Evolutionary conservation across 1,140 invertebrate species (phyloP).

Genomic region (Calliphora vicina): DNA sequence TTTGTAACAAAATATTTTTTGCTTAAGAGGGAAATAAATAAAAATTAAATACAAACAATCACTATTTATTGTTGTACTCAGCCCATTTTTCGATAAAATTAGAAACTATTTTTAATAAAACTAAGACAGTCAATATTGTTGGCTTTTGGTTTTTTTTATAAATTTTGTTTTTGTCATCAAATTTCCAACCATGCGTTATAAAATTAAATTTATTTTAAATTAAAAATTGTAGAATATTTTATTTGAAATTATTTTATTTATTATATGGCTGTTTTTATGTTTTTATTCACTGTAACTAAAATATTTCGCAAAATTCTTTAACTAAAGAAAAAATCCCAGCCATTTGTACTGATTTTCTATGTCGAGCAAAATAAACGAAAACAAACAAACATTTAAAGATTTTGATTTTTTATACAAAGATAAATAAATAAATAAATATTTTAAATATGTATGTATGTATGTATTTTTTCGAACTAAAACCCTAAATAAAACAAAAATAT

Average conservation of each 20-base stretch:
- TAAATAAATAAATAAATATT: neutral
- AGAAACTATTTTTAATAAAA: neutral
- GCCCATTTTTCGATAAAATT: neutral
- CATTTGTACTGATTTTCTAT: slow-evolving; percentile 11
- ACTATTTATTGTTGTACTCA: neutral
- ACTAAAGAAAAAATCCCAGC: neutral
- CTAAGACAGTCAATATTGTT: neutral
- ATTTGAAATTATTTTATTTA: slow-evolving; percentile 1
- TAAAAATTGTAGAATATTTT: neutral
- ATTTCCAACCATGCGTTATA: neutral
- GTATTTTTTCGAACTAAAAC: neutral
- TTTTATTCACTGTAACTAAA: neutral
- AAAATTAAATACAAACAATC: neutral
- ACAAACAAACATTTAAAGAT: neutral
- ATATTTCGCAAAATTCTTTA: neutral
- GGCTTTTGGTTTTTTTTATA: neutral
- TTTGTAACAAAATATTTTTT: too few species aligned
- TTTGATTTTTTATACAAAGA: neutral
- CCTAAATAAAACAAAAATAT: neutral
- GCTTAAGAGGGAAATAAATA: too few species aligned
- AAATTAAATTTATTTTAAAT: slow-evolving; percentile 3
- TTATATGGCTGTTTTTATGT: neutral
- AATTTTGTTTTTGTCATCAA: neutral
- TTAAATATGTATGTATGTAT: too few species aligned
- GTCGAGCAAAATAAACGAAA: neutral